These are phyloP conservation scores for Idris sp. DNA, from an alignment of 1,140 invertebrate genomes.

Conservation along the genomic window DNA sequence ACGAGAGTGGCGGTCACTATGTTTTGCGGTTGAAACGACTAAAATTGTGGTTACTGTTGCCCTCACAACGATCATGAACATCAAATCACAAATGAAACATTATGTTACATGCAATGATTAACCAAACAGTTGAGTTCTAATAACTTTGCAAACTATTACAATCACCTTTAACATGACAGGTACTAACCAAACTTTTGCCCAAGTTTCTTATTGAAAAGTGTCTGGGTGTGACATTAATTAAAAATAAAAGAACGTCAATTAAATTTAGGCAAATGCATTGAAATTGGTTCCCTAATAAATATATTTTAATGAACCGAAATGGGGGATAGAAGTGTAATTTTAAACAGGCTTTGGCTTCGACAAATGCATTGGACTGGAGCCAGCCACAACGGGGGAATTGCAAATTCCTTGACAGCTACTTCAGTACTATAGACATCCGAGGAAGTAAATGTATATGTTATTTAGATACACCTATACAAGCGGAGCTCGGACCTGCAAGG, in stretches of 20 bases:
- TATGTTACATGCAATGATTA: conserved; percentile 3
- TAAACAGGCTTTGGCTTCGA: conserved; percentile 22
- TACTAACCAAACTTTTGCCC: too few species aligned
- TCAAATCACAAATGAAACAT: conserved; percentile 10
- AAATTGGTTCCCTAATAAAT: too few species aligned
- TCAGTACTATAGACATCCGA: conserved; percentile 35
- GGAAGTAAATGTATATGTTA: conserved; percentile 23
- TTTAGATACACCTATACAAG: conserved; percentile 32
- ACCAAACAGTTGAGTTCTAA: not conserved
- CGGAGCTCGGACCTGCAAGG: conserved; percentile 17
- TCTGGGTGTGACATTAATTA: too few species aligned
- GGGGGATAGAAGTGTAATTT: conserved; percentile 20
- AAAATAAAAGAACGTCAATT: too few species aligned
- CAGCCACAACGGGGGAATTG: conserved; percentile 63
- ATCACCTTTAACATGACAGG: too few species aligned
- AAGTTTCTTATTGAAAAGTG: too few species aligned
- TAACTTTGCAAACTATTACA: conserved; percentile 1
- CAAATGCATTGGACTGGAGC: conserved; percentile 20
- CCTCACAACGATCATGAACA: conserved; percentile 21
- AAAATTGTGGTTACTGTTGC: conserved; percentile 17
- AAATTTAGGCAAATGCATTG: too few species aligned
- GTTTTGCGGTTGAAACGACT: conserved; percentile 39
- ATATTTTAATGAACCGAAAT: conserved; percentile 5
- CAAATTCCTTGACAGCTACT: conserved; percentile 67
- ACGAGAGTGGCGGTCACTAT: conserved; percentile 24